Conservation (phyloP, 2,113 vertebrate species). For the Bungarus multicinctus region DNA sequence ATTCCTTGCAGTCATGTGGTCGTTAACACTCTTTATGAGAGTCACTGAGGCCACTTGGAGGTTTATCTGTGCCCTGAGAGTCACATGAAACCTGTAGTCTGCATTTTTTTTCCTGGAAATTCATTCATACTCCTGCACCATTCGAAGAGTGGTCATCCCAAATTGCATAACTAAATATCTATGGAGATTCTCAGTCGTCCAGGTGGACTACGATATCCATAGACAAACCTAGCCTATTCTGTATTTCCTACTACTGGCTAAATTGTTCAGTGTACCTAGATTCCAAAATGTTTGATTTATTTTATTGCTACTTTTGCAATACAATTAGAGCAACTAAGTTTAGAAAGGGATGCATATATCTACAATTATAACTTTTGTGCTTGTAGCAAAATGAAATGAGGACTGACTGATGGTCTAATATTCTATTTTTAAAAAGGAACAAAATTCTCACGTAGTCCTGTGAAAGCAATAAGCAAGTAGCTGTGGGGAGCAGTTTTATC, state of each 20-base stretch:
- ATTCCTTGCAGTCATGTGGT: neutral
- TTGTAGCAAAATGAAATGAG: neutral
- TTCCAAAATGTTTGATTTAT: neutral
- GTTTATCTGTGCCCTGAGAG: neutral
- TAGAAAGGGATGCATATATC: neutral
- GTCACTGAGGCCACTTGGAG: neutral
- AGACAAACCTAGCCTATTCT: neutral
- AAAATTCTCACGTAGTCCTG: neutral
- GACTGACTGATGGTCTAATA: neutral
- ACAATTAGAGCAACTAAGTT: neutral
- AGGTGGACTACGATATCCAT: neutral
- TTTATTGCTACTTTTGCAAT: neutral
- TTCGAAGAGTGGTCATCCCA: neutral
- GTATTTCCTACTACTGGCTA: neutral
- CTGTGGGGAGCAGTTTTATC: neutral
- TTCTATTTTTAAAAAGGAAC: neutral
- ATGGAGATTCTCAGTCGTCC: neutral
- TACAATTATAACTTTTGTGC: neutral
- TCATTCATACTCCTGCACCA: neutral
- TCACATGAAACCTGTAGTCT: neutral
- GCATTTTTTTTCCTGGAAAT: neutral
- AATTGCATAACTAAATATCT: neutral
- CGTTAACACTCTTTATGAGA: neutral
- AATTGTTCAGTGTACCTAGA: neutral
- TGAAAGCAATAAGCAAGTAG: neutral